phyloP scores from a whole-genome alignment of 1,140 invertebrate species.

The Pseudomyrmex dendroicus region DNA sequence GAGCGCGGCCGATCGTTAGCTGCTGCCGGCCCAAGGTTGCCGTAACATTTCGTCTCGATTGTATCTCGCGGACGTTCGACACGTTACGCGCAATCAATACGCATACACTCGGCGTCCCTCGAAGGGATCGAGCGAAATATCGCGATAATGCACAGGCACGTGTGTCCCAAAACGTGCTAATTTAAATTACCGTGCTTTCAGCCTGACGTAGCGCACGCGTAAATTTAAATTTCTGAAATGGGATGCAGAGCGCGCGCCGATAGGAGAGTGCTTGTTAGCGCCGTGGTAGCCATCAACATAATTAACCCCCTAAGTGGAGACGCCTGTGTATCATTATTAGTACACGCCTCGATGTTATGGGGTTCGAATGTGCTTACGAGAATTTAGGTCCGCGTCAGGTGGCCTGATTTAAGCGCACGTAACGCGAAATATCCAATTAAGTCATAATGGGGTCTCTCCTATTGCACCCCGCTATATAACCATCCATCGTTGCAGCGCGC shows the following conservation, averaged over 20 bases:
- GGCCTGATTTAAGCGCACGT: conserved; percentile 68
- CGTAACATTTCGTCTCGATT: conserved; percentile 51
- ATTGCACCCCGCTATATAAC: conserved; percentile 48
- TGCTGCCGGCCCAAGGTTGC: conserved; percentile 46
- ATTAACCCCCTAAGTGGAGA: conserved; percentile 79
- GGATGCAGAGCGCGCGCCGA: conserved; percentile 30
- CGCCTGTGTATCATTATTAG: conserved; percentile 81
- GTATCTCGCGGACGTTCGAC: conserved; percentile 56
- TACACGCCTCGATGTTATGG: conserved; percentile 69
- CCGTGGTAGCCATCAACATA: conserved; percentile 75
- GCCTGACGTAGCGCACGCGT: conserved; percentile 42
- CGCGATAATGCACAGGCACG: conserved; percentile 43
- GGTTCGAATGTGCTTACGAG: conserved; percentile 71
- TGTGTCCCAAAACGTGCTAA: conserved; percentile 40
- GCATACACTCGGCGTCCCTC: conserved; percentile 22
- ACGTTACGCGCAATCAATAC: conserved; percentile 57
- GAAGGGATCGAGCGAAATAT: conserved; percentile 51
- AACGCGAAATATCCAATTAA: conserved; percentile 75
- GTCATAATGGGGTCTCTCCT: conserved; percentile 63
- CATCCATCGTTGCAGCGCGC: conserved; percentile 14
- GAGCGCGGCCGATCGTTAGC: conserved; percentile 50
- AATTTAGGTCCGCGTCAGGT: conserved; percentile 69
- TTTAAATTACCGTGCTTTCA: conserved; percentile 63
- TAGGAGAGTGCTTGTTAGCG: conserved; percentile 67
- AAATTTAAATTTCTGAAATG: conserved; percentile 72